Conservation (phyloP, 2,113 vertebrate genomes). For the Corynorhinus townsendii region DNA sequence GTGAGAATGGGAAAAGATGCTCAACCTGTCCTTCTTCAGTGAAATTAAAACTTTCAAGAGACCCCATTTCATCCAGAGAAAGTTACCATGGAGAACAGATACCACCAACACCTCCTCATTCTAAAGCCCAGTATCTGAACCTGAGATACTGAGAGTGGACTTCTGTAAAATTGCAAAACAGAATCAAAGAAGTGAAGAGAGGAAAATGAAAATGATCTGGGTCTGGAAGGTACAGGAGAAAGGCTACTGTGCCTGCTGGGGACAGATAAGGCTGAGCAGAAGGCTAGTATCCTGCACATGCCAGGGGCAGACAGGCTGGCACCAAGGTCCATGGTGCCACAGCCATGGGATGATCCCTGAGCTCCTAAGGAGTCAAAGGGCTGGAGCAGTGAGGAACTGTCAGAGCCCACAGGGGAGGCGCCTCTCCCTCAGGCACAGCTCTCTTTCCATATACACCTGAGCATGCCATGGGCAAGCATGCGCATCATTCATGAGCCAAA, state of each 20-base stretch:
- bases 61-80: too few species aligned
- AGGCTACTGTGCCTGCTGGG: fast-evolving
- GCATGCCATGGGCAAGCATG: background rate
- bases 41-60: background rate
- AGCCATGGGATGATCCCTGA: background rate
- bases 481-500: background rate
- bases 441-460: background rate
- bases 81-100: background rate
- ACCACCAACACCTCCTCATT: background rate
- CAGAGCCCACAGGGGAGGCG: background rate
- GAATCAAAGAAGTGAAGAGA: background rate
- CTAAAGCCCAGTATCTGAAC: background rate
- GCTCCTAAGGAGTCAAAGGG: background rate
- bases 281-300: fast-evolving
- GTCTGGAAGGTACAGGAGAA: background rate
- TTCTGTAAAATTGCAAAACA: background rate
- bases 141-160: background rate
- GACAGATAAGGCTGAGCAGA: background rate
- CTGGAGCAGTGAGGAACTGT: background rate
- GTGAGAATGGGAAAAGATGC: background rate
- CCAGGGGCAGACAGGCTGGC: background rate
- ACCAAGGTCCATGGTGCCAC: background rate
- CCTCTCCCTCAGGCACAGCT: background rate
- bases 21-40: background rate
- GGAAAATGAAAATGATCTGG: too few species aligned